Conservation (phyloP, 2,888 invertebrate genomes). For the Eupithecia insigniata region DNA sequence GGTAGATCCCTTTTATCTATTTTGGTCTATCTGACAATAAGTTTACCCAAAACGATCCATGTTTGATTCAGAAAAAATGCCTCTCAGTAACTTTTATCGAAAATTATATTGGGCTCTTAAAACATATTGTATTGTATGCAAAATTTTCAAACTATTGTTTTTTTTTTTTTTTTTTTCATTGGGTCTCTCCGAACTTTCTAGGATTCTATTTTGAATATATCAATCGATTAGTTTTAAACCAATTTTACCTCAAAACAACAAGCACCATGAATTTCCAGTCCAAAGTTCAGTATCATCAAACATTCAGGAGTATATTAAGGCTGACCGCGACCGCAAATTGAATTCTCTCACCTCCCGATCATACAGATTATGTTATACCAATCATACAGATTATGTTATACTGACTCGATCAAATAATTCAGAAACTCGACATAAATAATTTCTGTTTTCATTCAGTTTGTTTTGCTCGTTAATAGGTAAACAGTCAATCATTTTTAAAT, state of each 20-base stretch:
- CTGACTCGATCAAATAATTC: neutral
- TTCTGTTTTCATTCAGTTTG: neutral
- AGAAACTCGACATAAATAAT: neutral
- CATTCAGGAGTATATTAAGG: neutral
- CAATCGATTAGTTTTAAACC: neutral
- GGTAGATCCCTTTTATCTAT: neutral
- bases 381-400: neutral
- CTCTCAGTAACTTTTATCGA: neutral
- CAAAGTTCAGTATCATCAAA: neutral
- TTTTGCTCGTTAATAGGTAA: neutral
- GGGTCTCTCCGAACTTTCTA: no score
- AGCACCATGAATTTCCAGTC: neutral
- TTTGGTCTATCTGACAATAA: neutral
- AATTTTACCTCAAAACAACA: neutral
- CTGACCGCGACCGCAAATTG: slow-evolving; percentile 23
- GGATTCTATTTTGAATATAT: no score
- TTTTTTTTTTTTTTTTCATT: no score
- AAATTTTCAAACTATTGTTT: neutral
- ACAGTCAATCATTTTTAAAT: neutral
- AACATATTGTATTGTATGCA: neutral
- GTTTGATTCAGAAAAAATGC: neutral
- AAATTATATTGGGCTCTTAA: neutral
- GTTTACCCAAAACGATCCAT: neutral
- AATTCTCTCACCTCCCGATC: neutral
- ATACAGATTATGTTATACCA: no score